Evolutionary conservation across 1,140 invertebrate genomes (phyloP), one percentile per base, ranked within the genome.

Genomic region (Nephotettix cincticeps): DNA sequence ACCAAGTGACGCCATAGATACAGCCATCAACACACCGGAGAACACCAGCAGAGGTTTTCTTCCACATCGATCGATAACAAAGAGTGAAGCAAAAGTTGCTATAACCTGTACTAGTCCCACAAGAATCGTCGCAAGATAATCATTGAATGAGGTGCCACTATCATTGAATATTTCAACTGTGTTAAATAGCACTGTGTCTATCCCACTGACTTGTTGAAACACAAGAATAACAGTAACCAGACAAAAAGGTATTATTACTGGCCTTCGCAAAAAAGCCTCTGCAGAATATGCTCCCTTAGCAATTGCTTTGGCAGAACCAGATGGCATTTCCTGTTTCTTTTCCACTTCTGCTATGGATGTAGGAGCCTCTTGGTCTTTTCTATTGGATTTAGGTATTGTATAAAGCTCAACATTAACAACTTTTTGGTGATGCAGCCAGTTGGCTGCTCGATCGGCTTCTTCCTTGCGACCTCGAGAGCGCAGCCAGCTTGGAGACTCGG

Each of bases 101-200:
- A 86, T 36, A 70, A 80, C 83, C 83, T 79, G 77, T 45, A 85
- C 81, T 0, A 82, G 27, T 0, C 89, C 90, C 47, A 93, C 84
- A 21, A 91, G 80, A 11, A 91, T 87, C 3, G 90, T 86, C 0
- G 86, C 84, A 3, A 86, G 40, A 71, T 86, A 84, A 0, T 87
- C 82, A 47, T 85, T 82, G 0, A 91, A 80, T n/a, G 81, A 83
- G 3, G 83, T 86, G 0, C 83, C 80, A 1, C 86, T 85, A 1
- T 82, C 82, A 56, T 84, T 75, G 74, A 92, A 89, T 68, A 92
- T 89, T 1, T 82, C 81, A 28, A 88, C 88, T 0, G 90, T 86
- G 76, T 91, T 91, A 77, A 91, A 90, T 4, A 90, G 81, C 0
- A 91, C 83, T 1, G 88, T 89, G 75, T 91, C 90, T 66, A 88